Conservation (phyloP, 2,797 vertebrate genomes). For the Semotilus atromaculatus region DNA sequence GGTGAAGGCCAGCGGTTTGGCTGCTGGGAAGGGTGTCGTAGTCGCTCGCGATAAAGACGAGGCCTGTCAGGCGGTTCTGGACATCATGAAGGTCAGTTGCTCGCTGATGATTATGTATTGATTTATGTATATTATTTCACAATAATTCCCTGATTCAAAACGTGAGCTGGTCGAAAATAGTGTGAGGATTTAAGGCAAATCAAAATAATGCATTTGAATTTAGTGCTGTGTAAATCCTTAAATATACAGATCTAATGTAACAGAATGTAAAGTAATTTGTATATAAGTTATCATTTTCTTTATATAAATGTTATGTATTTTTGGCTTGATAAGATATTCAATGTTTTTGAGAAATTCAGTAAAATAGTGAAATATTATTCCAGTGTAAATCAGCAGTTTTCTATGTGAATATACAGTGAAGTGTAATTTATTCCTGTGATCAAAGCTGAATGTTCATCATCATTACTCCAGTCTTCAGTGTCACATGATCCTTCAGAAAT, state of each 20-base stretch:
- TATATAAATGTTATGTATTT: no score
- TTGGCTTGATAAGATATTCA: no score
- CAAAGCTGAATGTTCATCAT: no score
- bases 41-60: conserved; percentile 86
- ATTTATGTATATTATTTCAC: no score
- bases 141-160: background rate
- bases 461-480: no score
- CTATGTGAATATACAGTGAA: no score
- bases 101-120: background rate
- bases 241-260: background rate
- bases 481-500: no score
- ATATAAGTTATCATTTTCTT: background rate
- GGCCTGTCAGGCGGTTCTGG: conserved; percentile 91
- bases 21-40: conserved; percentile 96
- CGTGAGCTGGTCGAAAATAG: background rate
- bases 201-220: no score
- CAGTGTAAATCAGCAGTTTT: fast-evolving
- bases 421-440: no score
- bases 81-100: conserved; percentile 90
- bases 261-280: background rate
- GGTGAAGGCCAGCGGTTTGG: conserved; percentile 96
- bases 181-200: no score
- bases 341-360: background rate
- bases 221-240: background rate
- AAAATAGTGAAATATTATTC: background rate